Base-by-base conservation (phyloP, 2,113 vertebrate genomes). In the Campylomormyrus tamandua region DNA sequence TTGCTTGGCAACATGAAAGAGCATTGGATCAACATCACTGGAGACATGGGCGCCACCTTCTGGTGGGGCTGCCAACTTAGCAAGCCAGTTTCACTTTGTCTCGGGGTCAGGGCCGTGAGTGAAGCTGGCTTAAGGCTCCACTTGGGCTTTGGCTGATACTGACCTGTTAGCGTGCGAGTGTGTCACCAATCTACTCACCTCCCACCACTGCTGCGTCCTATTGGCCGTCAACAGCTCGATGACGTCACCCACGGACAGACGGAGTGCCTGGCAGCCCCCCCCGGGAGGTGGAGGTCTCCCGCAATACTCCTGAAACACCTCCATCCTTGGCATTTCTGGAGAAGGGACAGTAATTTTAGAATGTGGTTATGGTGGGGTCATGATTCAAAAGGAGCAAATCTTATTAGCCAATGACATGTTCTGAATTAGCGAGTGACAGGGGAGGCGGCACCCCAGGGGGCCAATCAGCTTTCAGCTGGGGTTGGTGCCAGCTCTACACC, bases 261-360 rank as follows among this genome's bases (percentile, higher is more conserved):
- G 93, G 2, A 99, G 95, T 0, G 96, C 93, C 1, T 96, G 96
- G 0, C 97, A 97, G 9, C 97, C 94, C 4, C 94, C 96, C 45
- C 96, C 96, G 0, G 98, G 98, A 0, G 98, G 97, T 0, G 98
- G 98, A 0, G 98, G 98, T 35, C 98, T 0, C 0, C 97, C 97
- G 0, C 94, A 95, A 56, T 98, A 99, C 4, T 96, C 96, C 58
- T 96, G 94, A 90, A 58, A 95, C 0, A 96, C 97, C 93, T 99
- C 97, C 96, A 98, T 96, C 91, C 97, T 99, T 3, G 98, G 97
- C 87, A 97, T 91, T 39, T 97, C 98, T 99, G 53, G 15, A 24
- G 87, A 6, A 21, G 49, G 21, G 27, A 2, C 17, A 31, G 48
- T 8, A 35, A 7, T 17, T 31, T 70, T 13, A 70, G 62, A 70